Conservation (phyloP, 2,888 invertebrate species). For the Eubasilissa splendida region DNA sequence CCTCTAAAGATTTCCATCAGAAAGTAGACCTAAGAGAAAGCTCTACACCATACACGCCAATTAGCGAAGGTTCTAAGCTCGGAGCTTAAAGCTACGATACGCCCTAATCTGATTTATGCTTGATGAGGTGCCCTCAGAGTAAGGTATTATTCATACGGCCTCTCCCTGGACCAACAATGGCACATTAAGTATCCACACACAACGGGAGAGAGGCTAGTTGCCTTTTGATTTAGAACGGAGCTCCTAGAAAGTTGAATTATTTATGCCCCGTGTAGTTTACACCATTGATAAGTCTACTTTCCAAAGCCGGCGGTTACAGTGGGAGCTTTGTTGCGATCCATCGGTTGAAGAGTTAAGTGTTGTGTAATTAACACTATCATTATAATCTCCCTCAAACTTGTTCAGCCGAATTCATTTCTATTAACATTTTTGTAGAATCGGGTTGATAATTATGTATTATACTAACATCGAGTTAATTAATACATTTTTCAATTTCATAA, state of each 20-base stretch:
- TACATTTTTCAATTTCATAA: too few species aligned
- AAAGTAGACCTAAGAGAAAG: background rate
- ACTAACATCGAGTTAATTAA: too few species aligned
- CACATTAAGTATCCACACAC: constrained; percentile 41
- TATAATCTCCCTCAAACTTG: background rate
- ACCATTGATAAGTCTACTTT: constrained; percentile 30
- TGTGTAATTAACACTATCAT: constrained; percentile 12
- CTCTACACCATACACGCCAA: constrained; percentile 12
- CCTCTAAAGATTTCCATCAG: background rate
- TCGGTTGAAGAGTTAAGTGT: constrained; percentile 8
- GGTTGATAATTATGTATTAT: too few species aligned
- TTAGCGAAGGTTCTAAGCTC: constrained; percentile 22
- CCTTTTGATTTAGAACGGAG: constrained; percentile 40
- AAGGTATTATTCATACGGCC: constrained; percentile 51
- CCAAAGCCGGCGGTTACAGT: background rate
- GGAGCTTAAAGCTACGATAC: constrained; percentile 41
- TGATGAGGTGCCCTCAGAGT: constrained; percentile 47
- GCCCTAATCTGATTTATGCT: constrained; percentile 55
- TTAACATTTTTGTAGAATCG: too few species aligned
- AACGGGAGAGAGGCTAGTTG: constrained; percentile 19
- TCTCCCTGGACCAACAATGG: constrained; percentile 50
- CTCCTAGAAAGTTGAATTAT: constrained; percentile 41
- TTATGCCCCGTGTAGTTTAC: constrained; percentile 29
- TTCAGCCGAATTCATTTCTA: too few species aligned
- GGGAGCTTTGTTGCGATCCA: constrained; percentile 19